These are phyloP conservation scores for Tiliacea citrago DNA, from an alignment of 2,888 invertebrate species.

Conservation along the genomic window DNA sequence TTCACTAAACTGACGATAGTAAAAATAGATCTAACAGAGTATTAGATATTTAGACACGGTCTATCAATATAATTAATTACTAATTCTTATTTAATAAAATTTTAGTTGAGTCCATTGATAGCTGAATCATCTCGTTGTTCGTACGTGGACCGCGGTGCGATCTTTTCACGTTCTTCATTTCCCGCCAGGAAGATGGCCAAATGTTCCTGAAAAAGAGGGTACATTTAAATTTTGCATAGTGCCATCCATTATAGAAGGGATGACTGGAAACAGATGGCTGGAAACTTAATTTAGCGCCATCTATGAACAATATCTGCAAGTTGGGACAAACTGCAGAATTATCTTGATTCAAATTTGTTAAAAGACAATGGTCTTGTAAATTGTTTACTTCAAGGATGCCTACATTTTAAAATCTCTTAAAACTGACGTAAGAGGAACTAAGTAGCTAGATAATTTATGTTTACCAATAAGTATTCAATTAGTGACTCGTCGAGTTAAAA, in stretches of 20 bases:
- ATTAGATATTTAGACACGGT: background rate
- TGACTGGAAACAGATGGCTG: background rate
- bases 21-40: background rate
- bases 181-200: constrained; percentile 92
- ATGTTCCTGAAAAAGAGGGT: constrained; percentile 88
- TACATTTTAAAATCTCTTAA: background rate
- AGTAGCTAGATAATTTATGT: background rate
- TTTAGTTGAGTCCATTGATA: constrained; percentile 86
- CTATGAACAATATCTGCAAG: constrained; percentile 33
- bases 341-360: no score
- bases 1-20: background rate
- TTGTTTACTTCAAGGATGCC: background rate
- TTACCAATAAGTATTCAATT: background rate
- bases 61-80: constrained; percentile 20
- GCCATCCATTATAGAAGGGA: background rate
- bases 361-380: background rate
- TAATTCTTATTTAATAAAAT: constrained; percentile 12
- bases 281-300: constrained; percentile 7
- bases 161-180: constrained; percentile 92
- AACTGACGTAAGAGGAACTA: background rate
- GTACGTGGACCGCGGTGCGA: constrained; percentile 84
- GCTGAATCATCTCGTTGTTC: constrained; percentile 84
- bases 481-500: no score
- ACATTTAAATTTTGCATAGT: constrained; percentile 9
- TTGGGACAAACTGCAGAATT: background rate